A percentile compares a stretch with the other conserved stretches of the same genome.
These are phyloP conservation scores for Sitophilus oryzae DNA, from an alignment of 1,140 invertebrate genomes.

Conservation along the genomic window DNA sequence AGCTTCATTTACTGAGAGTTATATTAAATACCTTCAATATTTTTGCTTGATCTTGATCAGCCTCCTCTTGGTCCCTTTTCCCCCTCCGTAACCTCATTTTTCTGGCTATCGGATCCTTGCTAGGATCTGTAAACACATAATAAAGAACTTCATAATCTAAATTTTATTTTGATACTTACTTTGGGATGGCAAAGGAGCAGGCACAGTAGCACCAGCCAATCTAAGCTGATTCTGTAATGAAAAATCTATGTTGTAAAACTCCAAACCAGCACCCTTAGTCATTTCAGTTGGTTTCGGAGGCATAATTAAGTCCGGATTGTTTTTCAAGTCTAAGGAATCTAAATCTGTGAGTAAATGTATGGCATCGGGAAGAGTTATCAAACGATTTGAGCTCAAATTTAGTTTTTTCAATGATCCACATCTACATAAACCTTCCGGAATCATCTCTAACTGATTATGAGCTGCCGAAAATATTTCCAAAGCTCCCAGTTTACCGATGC, in stretches of 20 bases:
- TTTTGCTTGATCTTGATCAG: slow-evolving; percentile 89
- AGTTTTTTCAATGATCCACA: slow-evolving; percentile 95
- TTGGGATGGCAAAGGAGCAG: slow-evolving; percentile 60
- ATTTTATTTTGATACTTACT: slow-evolving; percentile 55
- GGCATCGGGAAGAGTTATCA: slow-evolving; percentile 96
- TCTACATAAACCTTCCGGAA: slow-evolving; percentile 87
- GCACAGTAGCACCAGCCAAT: slow-evolving; percentile 83
- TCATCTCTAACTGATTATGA: slow-evolving; percentile 96
- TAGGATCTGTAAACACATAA: slow-evolving; percentile 48
- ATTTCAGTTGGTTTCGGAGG: slow-evolving; percentile 87
- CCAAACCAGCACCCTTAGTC: slow-evolving; percentile 72
- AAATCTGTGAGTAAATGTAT: slow-evolving; percentile 92
- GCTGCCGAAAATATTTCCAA: slow-evolving; percentile 95
- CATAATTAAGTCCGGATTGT: slow-evolving; percentile 96
- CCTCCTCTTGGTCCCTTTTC: slow-evolving; percentile 67
- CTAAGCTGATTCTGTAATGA: slow-evolving; percentile 91
- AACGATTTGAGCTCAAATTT: slow-evolving; percentile 85
- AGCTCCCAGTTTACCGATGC: slow-evolving; percentile 90
- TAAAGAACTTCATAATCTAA: too few species aligned
- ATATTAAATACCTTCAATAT: slow-evolving; percentile 68
- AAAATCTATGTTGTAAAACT: slow-evolving; percentile 99
- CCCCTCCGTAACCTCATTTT: slow-evolving; percentile 80
- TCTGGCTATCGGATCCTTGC: slow-evolving; percentile 82
- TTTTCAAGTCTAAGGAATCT: slow-evolving; percentile 81
- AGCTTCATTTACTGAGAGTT: background rate